Percentiles rank a stretch among this genome's conserved stretches.
Evolutionary conservation across 2,888 invertebrate species (phyloP).

Genomic region (Microdon myrmicae): DNA sequence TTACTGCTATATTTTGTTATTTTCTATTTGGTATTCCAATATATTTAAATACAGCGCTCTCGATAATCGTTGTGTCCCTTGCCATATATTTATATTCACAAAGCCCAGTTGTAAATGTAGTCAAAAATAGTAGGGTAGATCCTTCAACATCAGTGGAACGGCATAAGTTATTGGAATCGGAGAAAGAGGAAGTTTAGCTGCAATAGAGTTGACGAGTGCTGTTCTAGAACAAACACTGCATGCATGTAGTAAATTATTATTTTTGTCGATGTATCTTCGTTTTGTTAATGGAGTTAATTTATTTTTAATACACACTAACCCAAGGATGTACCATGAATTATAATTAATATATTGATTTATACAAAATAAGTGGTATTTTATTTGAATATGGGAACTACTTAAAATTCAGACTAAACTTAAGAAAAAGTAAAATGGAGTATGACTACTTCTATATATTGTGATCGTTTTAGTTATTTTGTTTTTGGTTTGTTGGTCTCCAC

Average conservation of each 20-base stretch:
- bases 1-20: slow-evolving; percentile 90
- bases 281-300: slow-evolving; percentile 1
- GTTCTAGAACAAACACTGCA: not conserved
- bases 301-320: slow-evolving; percentile 28
- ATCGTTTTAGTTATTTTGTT: no score
- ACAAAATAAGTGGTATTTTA: slow-evolving; percentile 8
- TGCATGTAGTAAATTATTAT: not conserved
- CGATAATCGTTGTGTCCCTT: slow-evolving; percentile 83
- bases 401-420: no score
- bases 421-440: no score
- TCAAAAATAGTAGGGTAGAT: slow-evolving; percentile 58
- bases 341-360: slow-evolving; percentile 15
- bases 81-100: slow-evolving; percentile 89
- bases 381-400: no score
- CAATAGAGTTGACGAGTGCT: not conserved
- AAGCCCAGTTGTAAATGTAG: slow-evolving; percentile 81
- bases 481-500: no score
- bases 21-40: slow-evolving; percentile 87
- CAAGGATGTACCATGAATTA: slow-evolving; percentile 20
- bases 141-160: slow-evolving; percentile 44
- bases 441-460: no score
- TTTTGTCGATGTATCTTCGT: slow-evolving; percentile 1
- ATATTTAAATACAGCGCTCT: slow-evolving; percentile 80
- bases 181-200: slow-evolving; percentile 61
- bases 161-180: slow-evolving; percentile 58